Evolutionary conservation across 2,797 vertebrate species (phyloP), one percentile per base, ranked within the genome.

Genomic region (Ctenochaetus hawaiiensis): DNA sequence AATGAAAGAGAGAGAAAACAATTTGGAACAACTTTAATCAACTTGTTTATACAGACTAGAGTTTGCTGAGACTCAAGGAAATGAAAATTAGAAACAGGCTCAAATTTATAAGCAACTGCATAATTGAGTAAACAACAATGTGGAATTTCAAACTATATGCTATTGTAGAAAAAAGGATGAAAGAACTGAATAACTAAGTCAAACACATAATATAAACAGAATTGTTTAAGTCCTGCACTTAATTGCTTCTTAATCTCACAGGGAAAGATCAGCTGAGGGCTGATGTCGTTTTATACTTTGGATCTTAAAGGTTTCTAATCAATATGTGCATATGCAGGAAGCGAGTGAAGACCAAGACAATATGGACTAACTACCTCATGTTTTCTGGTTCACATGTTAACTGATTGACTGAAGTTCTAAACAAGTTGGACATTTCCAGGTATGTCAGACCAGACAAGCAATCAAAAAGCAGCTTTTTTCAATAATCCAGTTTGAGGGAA

Each of bases 1-100:
- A 47, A 78, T 2, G n/a, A 49, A 71, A 56, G 67, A 20, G 6
- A 72, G 18, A 63, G n/a, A 43, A 30, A 58, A 39, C 0, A 0
- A 18, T 18, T 79, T 14, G 53, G 54, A 63, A 60, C 65, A 47
- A 2, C 30, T 18, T 17, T 64, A 17, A 43, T 44, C 22, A n/a
- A 47, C n/a, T 44, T 37, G 37, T 22, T 59, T 18, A 60, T 37
- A 26, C 2, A 11, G 2, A 44, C 7, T 16, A 12, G 1, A 20
- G 4, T 30, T 20, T 52, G 26, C 7, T 16, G 6, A 48, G 8
- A 43, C 7, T 30, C 11, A 41, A 22, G 20, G 20, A 6, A 49
- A 64, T 26, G 39, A 47, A 8, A 44, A 44, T 39, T 49, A 37
- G 17, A 43, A 51, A 45, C 18, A 62, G 9, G 23, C 20, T 34